phyloP scores from a whole-genome alignment of 2,797 vertebrate species.

The Ataeniobius toweri region DNA sequence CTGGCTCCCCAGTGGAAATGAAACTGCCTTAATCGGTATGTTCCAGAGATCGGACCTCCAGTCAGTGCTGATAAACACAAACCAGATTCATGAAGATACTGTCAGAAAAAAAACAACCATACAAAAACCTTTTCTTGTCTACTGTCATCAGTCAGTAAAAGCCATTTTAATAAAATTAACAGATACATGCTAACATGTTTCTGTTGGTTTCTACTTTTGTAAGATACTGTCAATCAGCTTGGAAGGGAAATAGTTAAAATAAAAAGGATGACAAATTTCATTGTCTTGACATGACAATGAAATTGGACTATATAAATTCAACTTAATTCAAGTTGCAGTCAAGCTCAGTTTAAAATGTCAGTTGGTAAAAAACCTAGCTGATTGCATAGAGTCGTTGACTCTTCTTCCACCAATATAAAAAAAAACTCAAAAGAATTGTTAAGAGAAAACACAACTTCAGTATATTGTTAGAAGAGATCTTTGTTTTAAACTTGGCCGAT shows the following conservation, averaged over 20 bases:
- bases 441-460: neutral
- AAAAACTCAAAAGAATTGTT: neutral
- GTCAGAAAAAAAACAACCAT: neutral
- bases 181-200: neutral
- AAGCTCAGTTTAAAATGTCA: too few relatives aligned
- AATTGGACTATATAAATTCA: too few relatives aligned
- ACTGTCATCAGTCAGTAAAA: neutral
- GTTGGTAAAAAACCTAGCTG: too few relatives aligned
- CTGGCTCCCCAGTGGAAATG: slow-evolving; percentile 94
- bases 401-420: too few relatives aligned
- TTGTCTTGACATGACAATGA: too few relatives aligned
- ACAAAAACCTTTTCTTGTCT: neutral
- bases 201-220: neutral
- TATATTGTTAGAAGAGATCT: too few relatives aligned
- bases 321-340: too few relatives aligned
- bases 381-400: too few relatives aligned
- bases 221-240: neutral
- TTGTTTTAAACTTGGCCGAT: too few relatives aligned
- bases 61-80: slow-evolving; percentile 79
- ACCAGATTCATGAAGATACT: slow-evolving; percentile 3
- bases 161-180: neutral
- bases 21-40: slow-evolving; percentile 90
- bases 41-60: slow-evolving; percentile 88
- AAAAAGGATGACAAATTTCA: neutral
- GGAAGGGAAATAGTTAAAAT: neutral